Conservation (phyloP, 2,797 vertebrate genomes). For the Morelia viridis region DNA sequence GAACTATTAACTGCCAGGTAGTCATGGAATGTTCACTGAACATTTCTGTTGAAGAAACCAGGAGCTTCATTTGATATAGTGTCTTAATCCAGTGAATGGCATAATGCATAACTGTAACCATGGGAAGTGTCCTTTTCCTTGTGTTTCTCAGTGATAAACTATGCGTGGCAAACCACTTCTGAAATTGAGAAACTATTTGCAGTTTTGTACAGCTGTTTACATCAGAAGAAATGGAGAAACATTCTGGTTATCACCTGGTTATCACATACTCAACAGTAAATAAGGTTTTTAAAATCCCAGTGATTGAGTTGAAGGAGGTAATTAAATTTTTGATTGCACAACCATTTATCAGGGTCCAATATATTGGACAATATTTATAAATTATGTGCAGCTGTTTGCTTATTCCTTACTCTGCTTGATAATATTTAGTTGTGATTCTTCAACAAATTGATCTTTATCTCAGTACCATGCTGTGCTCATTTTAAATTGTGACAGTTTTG, state of each 20-base stretch:
- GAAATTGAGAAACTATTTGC: neutral
- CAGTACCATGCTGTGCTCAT: neutral
- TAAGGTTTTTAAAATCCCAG: neutral
- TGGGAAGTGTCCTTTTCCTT: neutral
- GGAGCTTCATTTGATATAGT: neutral
- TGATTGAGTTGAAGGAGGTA: neutral
- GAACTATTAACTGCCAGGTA: neutral
- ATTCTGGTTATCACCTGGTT: neutral
- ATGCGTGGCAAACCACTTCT: neutral
- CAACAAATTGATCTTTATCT: constrained; percentile 3
- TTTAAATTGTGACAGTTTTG: constrained; percentile 20
- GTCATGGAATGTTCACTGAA: neutral
- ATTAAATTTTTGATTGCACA: neutral
- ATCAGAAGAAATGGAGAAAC: neutral
- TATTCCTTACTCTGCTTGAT: constrained; percentile 28
- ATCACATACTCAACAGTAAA: neutral
- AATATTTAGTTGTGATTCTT: neutral
- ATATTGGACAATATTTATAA: constrained; percentile 24
- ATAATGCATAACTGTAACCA: neutral
- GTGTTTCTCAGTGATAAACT: neutral
- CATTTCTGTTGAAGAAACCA: neutral
- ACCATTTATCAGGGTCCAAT: too few relatives aligned
- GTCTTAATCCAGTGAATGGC: neutral
- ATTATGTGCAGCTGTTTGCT: constrained; percentile 30
- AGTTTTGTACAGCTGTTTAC: too few relatives aligned